Conservation (phyloP, 2,797 vertebrate genomes). For the Lagocephalus sceleratus region DNA sequence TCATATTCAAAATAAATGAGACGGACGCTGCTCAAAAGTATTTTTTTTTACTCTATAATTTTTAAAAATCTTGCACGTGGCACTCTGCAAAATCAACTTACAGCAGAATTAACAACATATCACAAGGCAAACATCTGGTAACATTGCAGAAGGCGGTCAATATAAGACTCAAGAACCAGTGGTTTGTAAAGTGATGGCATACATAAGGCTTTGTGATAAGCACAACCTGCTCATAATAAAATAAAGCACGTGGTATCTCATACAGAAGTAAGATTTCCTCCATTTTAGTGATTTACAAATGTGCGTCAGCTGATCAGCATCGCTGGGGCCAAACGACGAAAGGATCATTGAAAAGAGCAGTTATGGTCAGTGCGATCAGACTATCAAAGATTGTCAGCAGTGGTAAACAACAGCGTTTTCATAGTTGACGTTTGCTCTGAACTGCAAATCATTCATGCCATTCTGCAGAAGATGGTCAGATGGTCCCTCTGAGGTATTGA, state of each 20-base stretch:
- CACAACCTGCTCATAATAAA: slow-evolving; percentile 31
- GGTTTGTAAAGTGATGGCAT: slow-evolving; percentile 44
- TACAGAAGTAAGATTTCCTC: slow-evolving; percentile 24
- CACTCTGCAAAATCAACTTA: slow-evolving; percentile 70
- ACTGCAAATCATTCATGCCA: slow-evolving; percentile 65
- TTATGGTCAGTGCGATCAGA: slow-evolving; percentile 21
- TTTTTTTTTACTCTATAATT: slow-evolving; percentile 75
- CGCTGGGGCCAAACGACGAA: slow-evolving; percentile 19
- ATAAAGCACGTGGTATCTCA: slow-evolving; percentile 33
- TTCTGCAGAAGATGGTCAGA: slow-evolving; percentile 28
- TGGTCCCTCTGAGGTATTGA: slow-evolving; percentile 13
- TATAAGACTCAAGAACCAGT: slow-evolving; percentile 47
- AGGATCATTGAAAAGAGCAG: slow-evolving; percentile 13
- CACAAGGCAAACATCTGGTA: slow-evolving; percentile 62
- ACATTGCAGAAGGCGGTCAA: slow-evolving; percentile 57
- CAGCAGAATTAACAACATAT: slow-evolving; percentile 59
- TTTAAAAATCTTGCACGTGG: slow-evolving; percentile 70
- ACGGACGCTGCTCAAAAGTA: slow-evolving; percentile 67
- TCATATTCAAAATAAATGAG: slow-evolving; percentile 24
- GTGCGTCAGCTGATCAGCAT: neutral
- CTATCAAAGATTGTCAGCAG: slow-evolving; percentile 41
- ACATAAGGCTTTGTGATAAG: slow-evolving; percentile 64
- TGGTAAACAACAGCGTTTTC: slow-evolving; percentile 19
- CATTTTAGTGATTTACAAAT: slow-evolving; percentile 28
- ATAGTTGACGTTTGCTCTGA: slow-evolving; percentile 16